A percentile compares a stretch with the other conserved stretches of the same genome.
phyloP scores from a whole-genome alignment of 2,797 vertebrate genomes.

The Sternarchorhynchus goeldii region DNA sequence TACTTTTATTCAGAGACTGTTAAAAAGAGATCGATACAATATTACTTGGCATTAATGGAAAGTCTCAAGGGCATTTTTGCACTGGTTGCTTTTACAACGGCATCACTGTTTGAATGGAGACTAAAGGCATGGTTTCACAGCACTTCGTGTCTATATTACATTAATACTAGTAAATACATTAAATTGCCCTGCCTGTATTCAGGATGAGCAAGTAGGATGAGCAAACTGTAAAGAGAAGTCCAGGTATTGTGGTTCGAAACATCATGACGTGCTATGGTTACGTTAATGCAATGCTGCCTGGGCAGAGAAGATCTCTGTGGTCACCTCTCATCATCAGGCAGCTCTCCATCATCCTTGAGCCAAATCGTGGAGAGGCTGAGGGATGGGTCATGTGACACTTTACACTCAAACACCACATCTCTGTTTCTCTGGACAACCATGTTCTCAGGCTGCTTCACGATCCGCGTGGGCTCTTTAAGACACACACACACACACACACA shows the following conservation, averaged over 20 bases:
- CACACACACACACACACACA: background rate
- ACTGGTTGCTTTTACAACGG: background rate
- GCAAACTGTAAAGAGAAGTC: background rate
- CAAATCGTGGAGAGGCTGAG: slow-evolving; percentile 83
- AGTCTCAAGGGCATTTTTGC: slow-evolving; percentile 7
- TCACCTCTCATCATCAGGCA: slow-evolving; percentile 90
- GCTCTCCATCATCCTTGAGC: slow-evolving; percentile 86
- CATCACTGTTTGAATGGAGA: background rate
- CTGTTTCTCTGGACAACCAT: slow-evolving; percentile 82
- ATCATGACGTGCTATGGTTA: background rate
- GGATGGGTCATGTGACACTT: slow-evolving; percentile 88
- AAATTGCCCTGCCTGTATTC: background rate
- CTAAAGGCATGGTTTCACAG: background rate
- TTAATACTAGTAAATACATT: background rate
- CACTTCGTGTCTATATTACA: background rate
- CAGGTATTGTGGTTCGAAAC: background rate
- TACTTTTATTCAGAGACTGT: slow-evolving; percentile 5
- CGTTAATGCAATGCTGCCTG: background rate
- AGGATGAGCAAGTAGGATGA: background rate
- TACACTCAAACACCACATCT: slow-evolving; percentile 89
- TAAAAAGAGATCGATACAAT: background rate
- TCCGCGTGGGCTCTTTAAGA: slow-evolving; percentile 88
- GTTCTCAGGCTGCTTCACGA: slow-evolving; percentile 90
- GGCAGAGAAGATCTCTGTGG: no score
- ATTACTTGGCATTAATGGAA: background rate